Base-by-base conservation (phyloP, 2,113 vertebrate genomes). In the Triplophysa dalaica region DNA sequence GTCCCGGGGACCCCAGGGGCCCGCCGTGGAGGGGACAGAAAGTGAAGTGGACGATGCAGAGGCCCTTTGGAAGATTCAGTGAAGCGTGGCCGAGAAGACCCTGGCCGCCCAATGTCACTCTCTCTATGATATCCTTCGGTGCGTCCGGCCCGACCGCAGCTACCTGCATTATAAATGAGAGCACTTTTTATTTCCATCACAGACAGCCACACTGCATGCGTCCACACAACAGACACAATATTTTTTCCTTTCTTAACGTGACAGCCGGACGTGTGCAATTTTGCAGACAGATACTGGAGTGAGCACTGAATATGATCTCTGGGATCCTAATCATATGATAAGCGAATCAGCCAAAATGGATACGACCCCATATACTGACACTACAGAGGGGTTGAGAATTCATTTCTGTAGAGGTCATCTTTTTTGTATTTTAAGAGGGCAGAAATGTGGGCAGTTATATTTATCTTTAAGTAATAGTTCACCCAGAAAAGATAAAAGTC, bases 81-180 rank as follows among this genome's bases (percentile, higher is more conserved):
- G 29, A 77, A 82, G 80, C 75, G 78, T 82, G 70, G 66, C 74
- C 63, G 60, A 22, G 56, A 58, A 76, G 78, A 45, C 73, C 77
- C 73, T 60, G 73, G 64, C 84, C 78, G 84, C 80, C 80, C 80
- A 17, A 70, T 81, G 84, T 84, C 84, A 84, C 82, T 85, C 81
- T 74, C 75, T n/a, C 86, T 65, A 73, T 82, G 82, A 77, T 81
- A 84, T 82, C 82, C 78, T 81, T 63, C 77, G 82, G 64, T 62
- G 81, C 83, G 48, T 81, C 33, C 21, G 62, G 77, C 33, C 73
- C 78, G 26, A 43, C 60, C 66, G 38, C 69, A 72, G 56, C 72
- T 79, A 84, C 80, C 83, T 85, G 81, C 85, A 83, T 87, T 83
- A 85, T 83, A 80, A 84, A 85, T 84, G 82, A 85, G 82, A 79